Base-by-base conservation (phyloP, 2,888 invertebrate genomes). In the Gonocerus acuteangulatus region DNA sequence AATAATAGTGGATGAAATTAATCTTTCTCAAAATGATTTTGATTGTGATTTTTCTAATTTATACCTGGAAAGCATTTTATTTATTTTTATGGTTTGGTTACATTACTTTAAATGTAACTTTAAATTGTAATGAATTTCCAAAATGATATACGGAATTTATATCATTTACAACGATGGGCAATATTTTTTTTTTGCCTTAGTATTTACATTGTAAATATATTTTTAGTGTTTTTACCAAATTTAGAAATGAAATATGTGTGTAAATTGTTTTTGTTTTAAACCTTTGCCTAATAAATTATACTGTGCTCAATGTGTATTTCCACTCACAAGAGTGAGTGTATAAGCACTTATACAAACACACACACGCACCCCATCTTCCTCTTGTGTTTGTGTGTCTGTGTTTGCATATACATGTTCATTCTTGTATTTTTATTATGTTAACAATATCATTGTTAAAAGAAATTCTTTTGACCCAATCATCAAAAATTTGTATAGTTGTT, bases 41-140 rank as follows among this genome's bases (percentile, higher is more conserved):
- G 15, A 34, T 51, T 52, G 52, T 52, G 52, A 52, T 52, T 52
- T 15, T 52, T 52, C 34, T 52, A 52, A 39, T 52, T 52, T 22
- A 52, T 51, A 18, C 19, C 36, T 34, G 15, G 27, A 36, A 51
- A 19, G 32, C 51, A 52, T 39, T 52, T 36, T 22, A 39, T 39
- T 52, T 52, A 39, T 39, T 34, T 52, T 39, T 52, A 39, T 7
- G 39, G 18, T 52, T 47, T 47, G 6, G 1, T 27, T 27, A 11
- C n/a, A 21, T 21, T 52, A 52, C 22, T 18, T 52, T 51, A 6
- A 6, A 32, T 32, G 11, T 32, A 9, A 4, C n/a, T 13, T 39
- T 9, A 9, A 39, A 39, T 13, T 39, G 39, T 39, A 11, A 39
- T 39, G 13, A 15, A 39, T 15, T 39, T n/a, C 39, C n/a, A 3